These are phyloP conservation scores for Remorina albescens DNA, from an alignment of 2,797 vertebrate species.

Conservation along the genomic window DNA sequence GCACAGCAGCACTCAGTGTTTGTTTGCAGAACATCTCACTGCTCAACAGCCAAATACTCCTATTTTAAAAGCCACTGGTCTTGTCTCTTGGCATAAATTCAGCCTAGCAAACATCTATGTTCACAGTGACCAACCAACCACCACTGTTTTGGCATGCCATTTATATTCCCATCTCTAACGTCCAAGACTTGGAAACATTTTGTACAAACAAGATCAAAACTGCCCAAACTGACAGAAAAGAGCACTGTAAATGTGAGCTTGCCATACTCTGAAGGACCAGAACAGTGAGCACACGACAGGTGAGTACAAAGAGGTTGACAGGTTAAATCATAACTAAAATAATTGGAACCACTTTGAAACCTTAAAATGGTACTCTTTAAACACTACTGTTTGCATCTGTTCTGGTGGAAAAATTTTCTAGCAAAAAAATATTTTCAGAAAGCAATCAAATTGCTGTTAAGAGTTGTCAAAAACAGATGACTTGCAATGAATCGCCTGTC, in stretches of 20 bases:
- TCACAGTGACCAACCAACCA: conserved; percentile 53
- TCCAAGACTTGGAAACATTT: conserved; percentile 49
- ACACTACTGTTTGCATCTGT: neutral
- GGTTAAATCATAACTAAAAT: conserved; percentile 6
- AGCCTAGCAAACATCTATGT: conserved; percentile 53
- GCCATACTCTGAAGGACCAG: conserved; percentile 4
- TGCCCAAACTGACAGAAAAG: conserved; percentile 37
- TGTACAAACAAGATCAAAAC: conserved; percentile 54
- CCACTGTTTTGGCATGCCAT: conserved; percentile 59
- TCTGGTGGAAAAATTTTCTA: conserved; percentile 19
- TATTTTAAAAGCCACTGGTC: conserved; percentile 56
- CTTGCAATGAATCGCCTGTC: conserved; percentile 79
- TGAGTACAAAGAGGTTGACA: neutral
- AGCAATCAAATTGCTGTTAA: conserved; percentile 71
- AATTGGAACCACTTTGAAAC: conserved; percentile 14
- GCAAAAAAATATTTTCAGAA: conserved; percentile 60
- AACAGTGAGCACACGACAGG: neutral
- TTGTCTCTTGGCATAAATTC: conserved; percentile 61
- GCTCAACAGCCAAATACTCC: conserved; percentile 31
- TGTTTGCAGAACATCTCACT: conserved; percentile 30
- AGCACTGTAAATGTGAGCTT: neutral
- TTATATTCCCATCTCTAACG: conserved; percentile 58
- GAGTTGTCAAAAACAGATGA: conserved; percentile 77
- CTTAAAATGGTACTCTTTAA: conserved; percentile 12
- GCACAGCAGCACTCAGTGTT: conserved; percentile 25